These are phyloP conservation scores for Thunnus thynnus DNA, from an alignment of 2,113 vertebrate genomes.

Conservation along the genomic window DNA sequence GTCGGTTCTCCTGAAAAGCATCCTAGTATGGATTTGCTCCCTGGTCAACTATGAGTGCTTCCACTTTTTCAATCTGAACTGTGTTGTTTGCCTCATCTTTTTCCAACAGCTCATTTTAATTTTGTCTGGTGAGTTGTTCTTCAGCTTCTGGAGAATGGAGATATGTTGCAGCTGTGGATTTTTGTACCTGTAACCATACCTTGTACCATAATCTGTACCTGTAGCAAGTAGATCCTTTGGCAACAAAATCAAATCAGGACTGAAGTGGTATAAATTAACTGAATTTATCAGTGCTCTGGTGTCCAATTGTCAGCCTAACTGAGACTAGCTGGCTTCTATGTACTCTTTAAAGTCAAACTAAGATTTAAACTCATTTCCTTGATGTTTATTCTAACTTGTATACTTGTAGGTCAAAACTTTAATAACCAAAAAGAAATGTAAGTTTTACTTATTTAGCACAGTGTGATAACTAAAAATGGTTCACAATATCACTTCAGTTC, in stretches of 20 bases:
- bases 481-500: too few species aligned
- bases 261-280: slow-evolving; percentile 24
- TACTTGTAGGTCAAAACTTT: too few species aligned
- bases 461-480: too few species aligned
- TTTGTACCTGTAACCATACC: background rate
- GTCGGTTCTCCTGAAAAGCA: slow-evolving; percentile 61
- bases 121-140: slow-evolving; percentile 28
- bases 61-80: slow-evolving; percentile 39
- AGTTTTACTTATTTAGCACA: too few species aligned
- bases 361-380: too few species aligned
- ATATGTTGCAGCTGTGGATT: background rate
- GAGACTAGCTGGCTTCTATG: background rate
- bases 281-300: background rate
- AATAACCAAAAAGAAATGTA: too few species aligned
- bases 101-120: slow-evolving; percentile 23
- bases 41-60: slow-evolving; percentile 41
- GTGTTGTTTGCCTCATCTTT: slow-evolving; percentile 33
- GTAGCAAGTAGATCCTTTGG: background rate
- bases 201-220: background rate
- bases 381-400: too few species aligned
- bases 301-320: background rate
- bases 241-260: slow-evolving; percentile 11
- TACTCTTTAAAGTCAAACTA: background rate
- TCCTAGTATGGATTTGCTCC: slow-evolving; percentile 63
- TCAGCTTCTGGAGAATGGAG: slow-evolving; percentile 25